phyloP scores from a whole-genome alignment of 92 coral and sea anemone species.

The Muricea muricata region DNA sequence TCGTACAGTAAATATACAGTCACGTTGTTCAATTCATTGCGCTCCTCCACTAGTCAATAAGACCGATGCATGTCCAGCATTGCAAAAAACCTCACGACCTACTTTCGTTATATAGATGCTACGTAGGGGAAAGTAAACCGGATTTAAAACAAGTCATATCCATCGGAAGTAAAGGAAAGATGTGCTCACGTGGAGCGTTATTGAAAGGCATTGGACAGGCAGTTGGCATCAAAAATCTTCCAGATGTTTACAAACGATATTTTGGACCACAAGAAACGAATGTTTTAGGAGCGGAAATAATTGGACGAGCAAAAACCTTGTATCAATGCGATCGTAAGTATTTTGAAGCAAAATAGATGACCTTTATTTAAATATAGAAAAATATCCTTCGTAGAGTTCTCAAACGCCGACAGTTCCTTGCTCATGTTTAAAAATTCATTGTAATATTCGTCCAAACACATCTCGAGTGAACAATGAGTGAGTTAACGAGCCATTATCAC shows the following conservation, averaged over 20 bases:
- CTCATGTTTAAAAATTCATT: no score
- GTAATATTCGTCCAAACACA: no score
- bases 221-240: constrained; percentile 16
- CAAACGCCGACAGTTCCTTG: no score
- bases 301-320: constrained; percentile 40
- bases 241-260: constrained; percentile 40
- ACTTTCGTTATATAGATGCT: background rate
- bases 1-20: no score
- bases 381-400: no score
- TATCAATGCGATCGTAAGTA: constrained; percentile 35
- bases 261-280: constrained; percentile 51
- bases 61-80: background rate
- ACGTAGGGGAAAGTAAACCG: background rate
- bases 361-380: no score
- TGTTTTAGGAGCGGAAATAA: constrained; percentile 29
- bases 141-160: constrained; percentile 23
- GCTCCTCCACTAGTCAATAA: no score
- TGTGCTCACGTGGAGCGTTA: constrained; percentile 39
- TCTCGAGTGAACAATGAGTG: no score
- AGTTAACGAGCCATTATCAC: no score
- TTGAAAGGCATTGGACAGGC: constrained; percentile 41
- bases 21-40: no score
- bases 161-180: constrained; percentile 16
- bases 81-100: background rate
- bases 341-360: background rate